Evolutionary conservation across 1,140 invertebrate genomes (phyloP).

Genomic region (Ruditapes philippinarum): DNA sequence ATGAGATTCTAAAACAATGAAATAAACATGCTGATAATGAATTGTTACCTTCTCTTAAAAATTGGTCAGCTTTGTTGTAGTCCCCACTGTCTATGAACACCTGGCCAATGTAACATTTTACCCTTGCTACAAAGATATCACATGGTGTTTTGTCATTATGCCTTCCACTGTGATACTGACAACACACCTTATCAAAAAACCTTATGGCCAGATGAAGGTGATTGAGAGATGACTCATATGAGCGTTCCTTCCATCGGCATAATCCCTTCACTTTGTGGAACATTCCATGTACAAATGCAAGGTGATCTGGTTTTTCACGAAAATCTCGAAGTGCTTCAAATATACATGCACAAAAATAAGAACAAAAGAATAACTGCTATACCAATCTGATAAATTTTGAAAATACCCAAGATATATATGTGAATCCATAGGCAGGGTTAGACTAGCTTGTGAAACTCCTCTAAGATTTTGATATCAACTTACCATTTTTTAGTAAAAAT

Average conservation of each 20-base stretch:
- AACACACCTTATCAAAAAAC: neutral
- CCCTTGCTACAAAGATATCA: conserved; percentile 4
- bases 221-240: neutral
- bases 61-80: conserved; percentile 5
- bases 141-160: neutral
- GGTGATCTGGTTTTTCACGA: neutral
- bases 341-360: no score
- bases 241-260: neutral
- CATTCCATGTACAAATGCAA: conserved; percentile 34
- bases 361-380: no score
- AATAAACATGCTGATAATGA: neutral
- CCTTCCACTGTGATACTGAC: neutral
- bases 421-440: no score
- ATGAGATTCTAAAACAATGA: no score
- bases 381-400: no score
- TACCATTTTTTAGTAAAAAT: no score
- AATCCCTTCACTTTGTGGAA: conserved; percentile 66
- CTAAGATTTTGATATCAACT: no score
- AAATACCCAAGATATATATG: no score
- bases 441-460: no score
- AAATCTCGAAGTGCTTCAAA: conserved; percentile 43
- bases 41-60: neutral
- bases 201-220: conserved; percentile 38
- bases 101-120: conserved; percentile 22
- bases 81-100: conserved; percentile 18